phyloP scores from a whole-genome alignment of 2,888 invertebrate genomes.

The Scaptomyza cyrtandrae region DNA sequence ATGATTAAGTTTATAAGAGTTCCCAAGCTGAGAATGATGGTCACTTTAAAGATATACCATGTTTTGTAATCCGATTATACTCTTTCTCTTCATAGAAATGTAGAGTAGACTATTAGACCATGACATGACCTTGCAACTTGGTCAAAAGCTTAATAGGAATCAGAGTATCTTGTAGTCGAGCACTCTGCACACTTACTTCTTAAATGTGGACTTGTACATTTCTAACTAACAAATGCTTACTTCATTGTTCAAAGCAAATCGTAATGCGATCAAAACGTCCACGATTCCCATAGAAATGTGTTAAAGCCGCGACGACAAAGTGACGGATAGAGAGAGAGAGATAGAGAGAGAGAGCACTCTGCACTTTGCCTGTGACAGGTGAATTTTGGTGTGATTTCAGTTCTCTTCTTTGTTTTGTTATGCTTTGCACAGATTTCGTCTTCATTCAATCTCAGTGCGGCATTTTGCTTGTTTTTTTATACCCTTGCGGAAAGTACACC shows the following conservation, averaged over 20 bases:
- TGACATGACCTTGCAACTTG: neutral
- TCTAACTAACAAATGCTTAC: neutral
- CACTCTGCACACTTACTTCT: too few relatives aligned
- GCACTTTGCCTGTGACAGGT: conserved; percentile 53
- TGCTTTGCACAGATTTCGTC: conserved; percentile 26
- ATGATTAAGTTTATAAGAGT: conserved; percentile 16
- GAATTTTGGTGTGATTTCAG: conserved; percentile 47
- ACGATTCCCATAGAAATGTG: conserved; percentile 9
- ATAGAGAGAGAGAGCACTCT: neutral
- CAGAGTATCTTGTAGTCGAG: neutral
- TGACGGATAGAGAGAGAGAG: neutral
- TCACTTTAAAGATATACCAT: conserved; percentile 21
- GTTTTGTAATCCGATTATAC: conserved; percentile 10
- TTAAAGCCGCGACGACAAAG: neutral
- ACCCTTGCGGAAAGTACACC: neutral
- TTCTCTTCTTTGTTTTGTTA: conserved; percentile 26
- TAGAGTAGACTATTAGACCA: neutral
- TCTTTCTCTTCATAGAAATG: neutral
- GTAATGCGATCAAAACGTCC: conserved; percentile 38
- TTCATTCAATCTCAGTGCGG: too few relatives aligned
- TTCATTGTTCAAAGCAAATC: conserved; percentile 3
- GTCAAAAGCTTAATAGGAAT: neutral
- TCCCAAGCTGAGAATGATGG: conserved; percentile 41
- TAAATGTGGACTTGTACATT: neutral
- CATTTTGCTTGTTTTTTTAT: conserved; percentile 36